These are phyloP conservation scores for Drosophila elegans DNA, from an alignment of 1,140 invertebrate genomes.

Conservation along the genomic window DNA sequence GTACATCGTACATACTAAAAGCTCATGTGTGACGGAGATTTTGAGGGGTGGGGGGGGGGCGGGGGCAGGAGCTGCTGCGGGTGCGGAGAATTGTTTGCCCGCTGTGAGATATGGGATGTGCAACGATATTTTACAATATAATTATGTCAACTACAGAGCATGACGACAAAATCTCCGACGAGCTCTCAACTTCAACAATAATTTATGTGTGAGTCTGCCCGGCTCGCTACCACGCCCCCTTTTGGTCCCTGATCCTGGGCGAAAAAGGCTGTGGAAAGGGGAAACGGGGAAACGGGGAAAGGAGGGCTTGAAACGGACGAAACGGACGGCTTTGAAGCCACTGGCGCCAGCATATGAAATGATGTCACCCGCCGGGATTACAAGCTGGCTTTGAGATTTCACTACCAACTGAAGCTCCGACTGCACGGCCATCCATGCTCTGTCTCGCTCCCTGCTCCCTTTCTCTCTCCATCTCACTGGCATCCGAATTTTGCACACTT, in stretches of 20 bases:
- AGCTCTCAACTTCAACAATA: constrained; percentile 74
- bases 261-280: background rate
- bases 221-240: background rate
- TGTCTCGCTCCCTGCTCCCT: background rate
- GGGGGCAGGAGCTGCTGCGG: no score
- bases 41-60: no score
- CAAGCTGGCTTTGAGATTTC: constrained; percentile 48
- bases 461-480: constrained; percentile 4
- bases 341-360: constrained; percentile 75
- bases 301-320: background rate
- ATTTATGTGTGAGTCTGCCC: constrained; percentile 53
- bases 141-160: constrained; percentile 76
- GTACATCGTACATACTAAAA: constrained; percentile 48
- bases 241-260: background rate
- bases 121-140: constrained; percentile 80
- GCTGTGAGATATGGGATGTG: constrained; percentile 39
- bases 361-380: constrained; percentile 76
- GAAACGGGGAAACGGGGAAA: no score
- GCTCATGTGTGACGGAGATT: background rate
- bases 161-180: constrained; percentile 70
- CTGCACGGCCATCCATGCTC: constrained; percentile 3
- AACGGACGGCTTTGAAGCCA: constrained; percentile 30
- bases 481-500: constrained; percentile 20
- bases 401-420: constrained; percentile 21
- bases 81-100: background rate